Evolutionary conservation across 2,797 vertebrate genomes (phyloP).

Genomic region (Spea hammondii): DNA sequence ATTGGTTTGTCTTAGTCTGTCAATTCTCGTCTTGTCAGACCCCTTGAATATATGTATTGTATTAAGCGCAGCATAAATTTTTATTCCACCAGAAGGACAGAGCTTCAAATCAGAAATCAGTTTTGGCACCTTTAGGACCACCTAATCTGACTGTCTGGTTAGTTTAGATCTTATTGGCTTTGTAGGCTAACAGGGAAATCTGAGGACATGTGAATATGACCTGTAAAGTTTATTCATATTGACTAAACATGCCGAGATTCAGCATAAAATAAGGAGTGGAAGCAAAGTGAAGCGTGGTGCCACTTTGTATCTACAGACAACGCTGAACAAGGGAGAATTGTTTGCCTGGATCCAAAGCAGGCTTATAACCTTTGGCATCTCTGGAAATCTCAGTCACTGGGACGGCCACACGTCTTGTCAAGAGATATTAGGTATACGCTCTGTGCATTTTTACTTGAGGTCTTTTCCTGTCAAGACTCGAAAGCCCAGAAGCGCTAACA

Average conservation of each 20-base stretch:
- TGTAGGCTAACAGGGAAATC: neutral
- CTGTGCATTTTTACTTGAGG: constrained; percentile 60
- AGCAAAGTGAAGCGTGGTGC: constrained; percentile 10
- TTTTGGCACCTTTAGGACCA: too few species aligned
- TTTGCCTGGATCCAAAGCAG: constrained; percentile 55
- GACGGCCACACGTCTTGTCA: constrained; percentile 70
- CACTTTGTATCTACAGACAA: constrained; percentile 43
- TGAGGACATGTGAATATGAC: neutral
- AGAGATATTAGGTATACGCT: constrained; percentile 61
- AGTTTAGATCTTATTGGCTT: too few species aligned
- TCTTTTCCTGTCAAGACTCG: constrained; percentile 56
- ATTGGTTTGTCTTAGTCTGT: too few species aligned
- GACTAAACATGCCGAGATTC: neutral
- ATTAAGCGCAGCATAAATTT: too few species aligned
- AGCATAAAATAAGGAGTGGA: too few species aligned
- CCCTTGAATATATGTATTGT: too few species aligned
- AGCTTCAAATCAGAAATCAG: too few species aligned
- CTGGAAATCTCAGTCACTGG: constrained; percentile 57
- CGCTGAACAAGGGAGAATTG: constrained; percentile 36
- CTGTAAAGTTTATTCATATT: neutral
- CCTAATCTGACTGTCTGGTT: too few species aligned
- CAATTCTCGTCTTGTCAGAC: too few species aligned
- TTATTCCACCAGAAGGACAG: too few species aligned
- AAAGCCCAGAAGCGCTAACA: constrained; percentile 46
- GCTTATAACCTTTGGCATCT: constrained; percentile 55